phyloP scores from a whole-genome alignment of 2,113 vertebrate genomes.

The Propithecus coquereli region DNA sequence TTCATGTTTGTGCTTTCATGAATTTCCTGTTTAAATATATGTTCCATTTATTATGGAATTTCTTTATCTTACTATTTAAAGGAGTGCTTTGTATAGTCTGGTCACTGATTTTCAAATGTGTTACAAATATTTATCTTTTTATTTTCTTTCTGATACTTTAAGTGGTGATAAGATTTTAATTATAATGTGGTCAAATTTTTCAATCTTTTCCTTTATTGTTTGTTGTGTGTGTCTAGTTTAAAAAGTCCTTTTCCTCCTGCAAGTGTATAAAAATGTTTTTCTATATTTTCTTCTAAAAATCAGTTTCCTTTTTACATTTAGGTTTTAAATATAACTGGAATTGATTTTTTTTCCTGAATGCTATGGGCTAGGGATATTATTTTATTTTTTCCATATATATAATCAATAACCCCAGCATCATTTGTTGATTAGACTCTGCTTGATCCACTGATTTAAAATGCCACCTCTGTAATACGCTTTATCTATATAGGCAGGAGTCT shows the following conservation, averaged over 20 bases:
- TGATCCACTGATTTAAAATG: neutral
- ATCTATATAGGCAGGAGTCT: neutral
- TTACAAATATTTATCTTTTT: neutral
- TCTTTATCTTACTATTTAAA: neutral
- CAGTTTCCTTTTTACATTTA: neutral
- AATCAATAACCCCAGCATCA: neutral
- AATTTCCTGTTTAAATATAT: neutral
- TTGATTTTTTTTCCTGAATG: neutral
- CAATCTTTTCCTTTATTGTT: neutral
- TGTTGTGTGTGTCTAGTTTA: neutral
- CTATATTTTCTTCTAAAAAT: neutral
- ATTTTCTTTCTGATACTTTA: neutral
- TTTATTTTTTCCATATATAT: neutral
- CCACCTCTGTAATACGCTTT: neutral
- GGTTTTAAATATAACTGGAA: neutral
- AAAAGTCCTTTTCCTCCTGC: neutral
- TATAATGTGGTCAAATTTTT: neutral
- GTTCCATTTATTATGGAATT: neutral
- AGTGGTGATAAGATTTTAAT: neutral
- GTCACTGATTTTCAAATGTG: neutral
- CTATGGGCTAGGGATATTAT: neutral
- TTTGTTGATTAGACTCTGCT: neutral
- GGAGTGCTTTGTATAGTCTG: neutral
- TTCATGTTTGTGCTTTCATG: neutral
- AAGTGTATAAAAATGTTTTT: neutral